Evolutionary conservation across 2,113 vertebrate genomes (phyloP), one percentile per base, ranked within the genome.

Genomic region (Lepisosteus oculatus): DNA sequence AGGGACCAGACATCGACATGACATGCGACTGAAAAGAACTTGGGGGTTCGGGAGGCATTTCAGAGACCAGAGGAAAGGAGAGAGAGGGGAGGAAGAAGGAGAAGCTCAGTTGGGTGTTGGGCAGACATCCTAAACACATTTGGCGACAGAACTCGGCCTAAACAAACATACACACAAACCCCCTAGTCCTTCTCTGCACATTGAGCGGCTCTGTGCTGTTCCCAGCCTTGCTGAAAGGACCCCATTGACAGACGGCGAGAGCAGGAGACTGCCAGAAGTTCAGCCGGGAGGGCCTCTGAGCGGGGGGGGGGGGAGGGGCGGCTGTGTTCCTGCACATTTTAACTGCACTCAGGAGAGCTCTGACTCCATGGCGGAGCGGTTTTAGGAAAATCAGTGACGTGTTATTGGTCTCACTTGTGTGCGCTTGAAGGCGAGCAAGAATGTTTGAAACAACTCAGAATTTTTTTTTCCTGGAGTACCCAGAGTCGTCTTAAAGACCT

Each of bases 321-420:
- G 76, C 29, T 69, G 66, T 57, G 69, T 76, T 81, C 76, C 77
- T 61, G 79, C 5, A 74, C 69, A 71, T 66, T 81, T 84, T 83
- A 89, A 85, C 75, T 70, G 55, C 75, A 57, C 85, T 78, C 83
- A 64, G 70, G 85, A 81, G 86, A 84, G 74, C 69, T 80, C 70
- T 59, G 69, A 77, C 85, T 79, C 79, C 81, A 82, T 73, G 79
- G 74, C 75, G 55, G 55, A 70, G 72, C 75, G 75, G 77, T 76
- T 84, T 83, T 85, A 82, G 75, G 73, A 84, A 87, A 84, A 86
- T 78, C 80, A 85, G 80, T 82, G 79, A 78, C 78, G 79, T 76
- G 77, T 79, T 81, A 85, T 84, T 83, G 80, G 80, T 84, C 77
- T 82, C 79, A 81, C 76, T 76, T 75, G 74, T 82, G 2, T 57